Evolutionary conservation across 2,888 invertebrate species (phyloP).

Genomic region (Elysia crispata): DNA sequence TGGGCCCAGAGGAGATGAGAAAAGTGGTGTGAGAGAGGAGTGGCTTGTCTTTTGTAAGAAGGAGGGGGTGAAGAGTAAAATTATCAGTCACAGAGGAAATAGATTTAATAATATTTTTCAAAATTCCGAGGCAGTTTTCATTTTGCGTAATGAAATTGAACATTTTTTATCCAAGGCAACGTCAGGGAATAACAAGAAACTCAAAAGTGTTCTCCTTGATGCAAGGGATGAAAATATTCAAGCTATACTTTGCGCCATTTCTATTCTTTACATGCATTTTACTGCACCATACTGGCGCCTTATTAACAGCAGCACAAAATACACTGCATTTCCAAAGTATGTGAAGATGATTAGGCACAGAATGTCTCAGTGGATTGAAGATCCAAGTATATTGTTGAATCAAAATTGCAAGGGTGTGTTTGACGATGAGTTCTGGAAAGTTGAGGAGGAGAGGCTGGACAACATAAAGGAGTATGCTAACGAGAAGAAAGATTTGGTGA

Average conservation of each 20-base stretch:
- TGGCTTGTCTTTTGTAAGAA: constrained; percentile 13
- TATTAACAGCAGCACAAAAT: neutral
- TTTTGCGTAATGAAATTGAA: neutral
- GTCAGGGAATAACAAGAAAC: neutral
- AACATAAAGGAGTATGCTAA: neutral
- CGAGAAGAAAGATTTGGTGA: neutral
- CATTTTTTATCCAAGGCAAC: neutral
- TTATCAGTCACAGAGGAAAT: constrained; percentile 11
- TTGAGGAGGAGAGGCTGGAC: neutral
- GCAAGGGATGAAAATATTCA: neutral
- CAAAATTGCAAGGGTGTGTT: neutral
- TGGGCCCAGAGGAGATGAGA: constrained; percentile 21
- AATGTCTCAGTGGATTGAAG: neutral
- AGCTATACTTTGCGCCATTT: neutral
- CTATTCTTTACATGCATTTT: neutral
- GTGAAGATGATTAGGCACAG: neutral
- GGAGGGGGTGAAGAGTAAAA: neutral
- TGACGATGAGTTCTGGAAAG: neutral
- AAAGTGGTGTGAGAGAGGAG: constrained; percentile 26
- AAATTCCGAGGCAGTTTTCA: neutral
- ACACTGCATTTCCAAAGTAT: neutral
- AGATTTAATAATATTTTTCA: constrained; percentile 34
- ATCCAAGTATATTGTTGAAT: neutral
- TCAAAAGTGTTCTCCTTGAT: neutral
- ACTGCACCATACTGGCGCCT: constrained; percentile 20